Evolutionary conservation across 2,888 invertebrate genomes (phyloP).

Genomic region (Eurytoma californica): DNA sequence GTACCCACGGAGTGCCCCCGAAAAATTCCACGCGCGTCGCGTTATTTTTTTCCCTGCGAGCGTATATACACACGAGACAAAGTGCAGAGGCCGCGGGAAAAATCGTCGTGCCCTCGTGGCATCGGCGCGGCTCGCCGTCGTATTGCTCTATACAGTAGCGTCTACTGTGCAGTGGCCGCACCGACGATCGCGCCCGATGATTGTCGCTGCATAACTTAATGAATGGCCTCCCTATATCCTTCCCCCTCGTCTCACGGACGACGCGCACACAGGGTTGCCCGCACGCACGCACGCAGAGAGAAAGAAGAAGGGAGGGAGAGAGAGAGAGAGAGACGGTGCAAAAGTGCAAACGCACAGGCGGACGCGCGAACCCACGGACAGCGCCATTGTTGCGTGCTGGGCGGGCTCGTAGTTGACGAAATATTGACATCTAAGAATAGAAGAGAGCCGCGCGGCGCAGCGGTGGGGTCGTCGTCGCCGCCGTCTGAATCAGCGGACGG

Average conservation of each 20-base stretch:
- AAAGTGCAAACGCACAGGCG: not conserved
- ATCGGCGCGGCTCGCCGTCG: too few species aligned
- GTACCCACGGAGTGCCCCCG: not conserved
- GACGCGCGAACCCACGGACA: not conserved
- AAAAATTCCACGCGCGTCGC: too few species aligned
- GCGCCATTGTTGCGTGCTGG: constrained; percentile 66
- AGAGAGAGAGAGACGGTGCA: not conserved
- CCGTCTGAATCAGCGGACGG: constrained; percentile 57
- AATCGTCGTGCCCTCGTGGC: not conserved
- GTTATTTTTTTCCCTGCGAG: not conserved
- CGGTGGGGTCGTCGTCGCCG: constrained; percentile 59
- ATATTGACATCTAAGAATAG: constrained; percentile 74
- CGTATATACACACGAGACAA: not conserved
- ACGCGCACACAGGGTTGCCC: constrained; percentile 17
- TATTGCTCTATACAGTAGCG: too few species aligned
- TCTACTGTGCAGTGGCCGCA: constrained; percentile 1
- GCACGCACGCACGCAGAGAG: not conserved
- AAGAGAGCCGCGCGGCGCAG: constrained; percentile 64
- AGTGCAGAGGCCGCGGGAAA: constrained; percentile 3
- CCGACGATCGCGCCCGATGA: constrained; percentile 49
- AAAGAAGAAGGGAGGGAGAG: not conserved
- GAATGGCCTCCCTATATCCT: constrained; percentile 53
- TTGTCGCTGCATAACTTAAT: constrained; percentile 57
- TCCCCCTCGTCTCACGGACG: constrained; percentile 28
- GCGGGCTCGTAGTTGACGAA: constrained; percentile 71